phyloP scores from a whole-genome alignment of 2,888 invertebrate genomes.

The Sphecodes monilicornis region DNA sequence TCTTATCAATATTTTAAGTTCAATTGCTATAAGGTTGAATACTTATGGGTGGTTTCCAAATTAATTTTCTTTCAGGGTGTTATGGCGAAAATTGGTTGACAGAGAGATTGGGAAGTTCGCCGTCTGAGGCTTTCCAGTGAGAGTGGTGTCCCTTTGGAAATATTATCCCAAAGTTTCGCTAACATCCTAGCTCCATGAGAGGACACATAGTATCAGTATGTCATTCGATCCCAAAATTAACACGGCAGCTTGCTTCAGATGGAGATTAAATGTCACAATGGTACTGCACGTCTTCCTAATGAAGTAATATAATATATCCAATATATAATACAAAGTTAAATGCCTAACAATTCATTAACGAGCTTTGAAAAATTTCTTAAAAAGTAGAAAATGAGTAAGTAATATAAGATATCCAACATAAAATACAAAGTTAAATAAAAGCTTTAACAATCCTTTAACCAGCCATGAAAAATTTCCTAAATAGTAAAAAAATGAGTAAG shows the following conservation, averaged over 20 bases:
- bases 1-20: neutral
- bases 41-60: neutral
- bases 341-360: no score
- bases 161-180: conserved; percentile 1
- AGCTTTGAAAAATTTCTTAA: neutral
- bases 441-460: no score
- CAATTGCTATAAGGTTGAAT: neutral
- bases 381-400: no score
- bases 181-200: neutral
- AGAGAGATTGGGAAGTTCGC: neutral
- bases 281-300: neutral
- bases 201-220: neutral
- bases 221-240: neutral
- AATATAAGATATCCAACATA: no score
- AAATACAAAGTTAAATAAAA: no score
- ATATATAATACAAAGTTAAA: neutral
- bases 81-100: neutral
- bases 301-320: neutral
- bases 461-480: no score
- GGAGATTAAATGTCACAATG: neutral
- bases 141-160: neutral
- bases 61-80: neutral
- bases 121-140: neutral
- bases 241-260: neutral
- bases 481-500: no score